Evolutionary conservation across 2,888 invertebrate genomes (phyloP).

Genomic region (Bimastos eiseni): DNA sequence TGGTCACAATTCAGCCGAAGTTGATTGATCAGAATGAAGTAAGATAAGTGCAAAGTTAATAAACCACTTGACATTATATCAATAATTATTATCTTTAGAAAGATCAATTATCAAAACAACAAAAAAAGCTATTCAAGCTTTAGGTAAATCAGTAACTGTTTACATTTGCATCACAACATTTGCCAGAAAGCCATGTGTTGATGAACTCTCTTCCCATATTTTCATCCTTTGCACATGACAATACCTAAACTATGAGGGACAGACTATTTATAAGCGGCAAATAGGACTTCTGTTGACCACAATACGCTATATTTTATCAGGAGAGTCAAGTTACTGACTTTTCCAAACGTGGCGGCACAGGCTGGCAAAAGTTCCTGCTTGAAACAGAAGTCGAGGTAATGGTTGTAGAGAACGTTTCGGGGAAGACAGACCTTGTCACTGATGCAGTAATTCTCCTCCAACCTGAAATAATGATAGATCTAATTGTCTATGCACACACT

Average conservation of each 20-base stretch:
- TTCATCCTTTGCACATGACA: not conserved
- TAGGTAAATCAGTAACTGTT: not conserved
- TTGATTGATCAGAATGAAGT: not conserved
- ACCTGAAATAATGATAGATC: conserved; percentile 52
- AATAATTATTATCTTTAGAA: too few species aligned
- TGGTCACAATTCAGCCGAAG: not conserved
- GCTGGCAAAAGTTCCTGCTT: conserved; percentile 58
- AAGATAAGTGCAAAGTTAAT: not conserved
- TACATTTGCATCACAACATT: too few species aligned
- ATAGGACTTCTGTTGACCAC: not conserved
- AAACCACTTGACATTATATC: too few species aligned
- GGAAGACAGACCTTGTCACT: conserved; percentile 63
- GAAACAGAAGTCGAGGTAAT: conserved; percentile 62
- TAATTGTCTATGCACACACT: not conserved
- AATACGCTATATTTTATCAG: not conserved
- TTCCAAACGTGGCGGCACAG: conserved; percentile 64
- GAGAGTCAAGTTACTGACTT: conserved; percentile 52
- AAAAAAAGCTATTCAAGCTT: not conserved
- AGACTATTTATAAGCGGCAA: too few species aligned
- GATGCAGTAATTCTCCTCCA: conserved; percentile 62
- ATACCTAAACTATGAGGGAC: not conserved
- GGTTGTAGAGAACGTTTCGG: conserved; percentile 61
- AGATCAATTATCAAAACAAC: too few species aligned
- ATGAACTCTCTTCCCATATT: too few species aligned
- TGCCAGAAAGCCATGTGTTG: not conserved